A percentile compares a stretch with the other conserved stretches of the same genome.
These are phyloP conservation scores for Drosophila monieri DNA, from an alignment of 2,888 invertebrate species.

Conservation along the genomic window DNA sequence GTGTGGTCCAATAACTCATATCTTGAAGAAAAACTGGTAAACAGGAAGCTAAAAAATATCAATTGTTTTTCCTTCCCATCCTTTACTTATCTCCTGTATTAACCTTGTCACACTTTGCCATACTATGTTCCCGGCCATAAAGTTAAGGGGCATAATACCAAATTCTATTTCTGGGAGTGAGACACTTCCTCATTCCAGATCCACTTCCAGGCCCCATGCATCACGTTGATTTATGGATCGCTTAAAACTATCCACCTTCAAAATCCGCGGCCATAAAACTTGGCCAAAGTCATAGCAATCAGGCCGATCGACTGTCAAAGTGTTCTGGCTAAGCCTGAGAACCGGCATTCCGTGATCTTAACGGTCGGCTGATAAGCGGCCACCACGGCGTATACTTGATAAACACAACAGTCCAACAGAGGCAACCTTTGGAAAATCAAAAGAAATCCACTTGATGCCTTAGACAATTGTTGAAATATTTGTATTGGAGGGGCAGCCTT, in stretches of 20 bases:
- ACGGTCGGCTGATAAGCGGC: conserved; percentile 51
- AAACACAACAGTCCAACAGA: conserved; percentile 45
- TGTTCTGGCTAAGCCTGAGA: conserved; percentile 16
- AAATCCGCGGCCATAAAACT: conserved; percentile 13
- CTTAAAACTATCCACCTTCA: background rate
- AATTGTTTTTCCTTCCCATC: background rate
- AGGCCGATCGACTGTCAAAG: conserved; percentile 18
- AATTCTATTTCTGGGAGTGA: background rate
- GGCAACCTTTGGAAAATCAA: conserved; percentile 24
- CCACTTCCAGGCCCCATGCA: conserved; percentile 12
- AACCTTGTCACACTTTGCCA: conserved; percentile 6
- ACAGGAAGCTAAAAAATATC: background rate
- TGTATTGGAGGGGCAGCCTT: conserved; percentile 31
- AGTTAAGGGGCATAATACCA: background rate
- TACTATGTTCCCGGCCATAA: background rate
- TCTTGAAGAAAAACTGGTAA: background rate
- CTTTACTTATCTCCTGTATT: conserved; percentile 1
- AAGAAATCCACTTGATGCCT: conserved; percentile 31
- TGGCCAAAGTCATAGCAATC: conserved; percentile 22
- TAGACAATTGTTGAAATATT: conserved; percentile 34
- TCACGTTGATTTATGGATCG: conserved; percentile 26
- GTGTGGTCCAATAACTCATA: background rate
- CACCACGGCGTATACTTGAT: conserved; percentile 63
- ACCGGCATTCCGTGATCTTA: conserved; percentile 28
- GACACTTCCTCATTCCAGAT: conserved; percentile 24